Base-by-base conservation (phyloP, 2,797 vertebrate genomes). In the Sparus aurata region DNA sequence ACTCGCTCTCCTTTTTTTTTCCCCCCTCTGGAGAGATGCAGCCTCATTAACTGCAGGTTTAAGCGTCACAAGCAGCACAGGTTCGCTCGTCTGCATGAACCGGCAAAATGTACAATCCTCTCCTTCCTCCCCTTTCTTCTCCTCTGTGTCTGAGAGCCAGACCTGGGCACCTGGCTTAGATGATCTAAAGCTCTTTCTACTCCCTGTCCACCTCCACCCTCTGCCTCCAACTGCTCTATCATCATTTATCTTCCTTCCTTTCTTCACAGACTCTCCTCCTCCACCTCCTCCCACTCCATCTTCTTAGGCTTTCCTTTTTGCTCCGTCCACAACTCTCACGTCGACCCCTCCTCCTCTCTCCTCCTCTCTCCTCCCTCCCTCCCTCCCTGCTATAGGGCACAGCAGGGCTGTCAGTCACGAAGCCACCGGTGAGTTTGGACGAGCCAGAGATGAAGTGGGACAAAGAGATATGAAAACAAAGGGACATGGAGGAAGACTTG, bases 401-500 rank as follows among this genome's bases (percentile, higher is more conserved):
- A 87, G 77, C 78, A 77, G 83, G 59, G 70, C 91, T 91, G 90
- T 92, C 92, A 91, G 87, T 92, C 92, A 89, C 76, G 64, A 45
- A 77, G 75, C 85, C 76, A 63, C 75, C 27, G 62, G 87, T 75
- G 82, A 80, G 75, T 87, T 74, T 75, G 70, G 60, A 70, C 58
- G 30, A 71, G 71, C 47, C 73, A 59, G 50, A 78, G 79, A 82
- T 49, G 49, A 38, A 38, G 38, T 38, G 38, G 38, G 38, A 38
- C 38, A 38, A 38, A 38, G 30, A 65, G 23, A 59, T 47, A 71
- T 10, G 50, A 25, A 41, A 52, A 18, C 16, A 41, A 12, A 41
- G 25, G 38, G 49, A 62, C 49, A 60, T 46, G 46, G 43, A 64
- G 18, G 10, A 68, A 73, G 67, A 61, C 70, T 30, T 59, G 22